Conservation (phyloP, 2,888 invertebrate species). For the Anoncus sp. region DNA sequence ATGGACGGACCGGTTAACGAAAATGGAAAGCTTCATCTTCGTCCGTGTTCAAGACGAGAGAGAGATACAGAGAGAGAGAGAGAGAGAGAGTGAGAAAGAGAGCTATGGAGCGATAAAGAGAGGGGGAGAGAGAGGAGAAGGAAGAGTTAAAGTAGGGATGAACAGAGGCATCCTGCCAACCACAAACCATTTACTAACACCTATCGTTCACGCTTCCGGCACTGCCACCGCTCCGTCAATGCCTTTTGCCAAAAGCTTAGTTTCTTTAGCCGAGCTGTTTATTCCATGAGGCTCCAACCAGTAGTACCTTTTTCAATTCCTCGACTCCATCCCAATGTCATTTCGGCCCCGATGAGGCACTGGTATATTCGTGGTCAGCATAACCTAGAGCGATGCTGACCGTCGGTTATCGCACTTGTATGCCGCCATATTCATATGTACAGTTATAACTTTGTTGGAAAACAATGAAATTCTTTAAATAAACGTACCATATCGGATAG, state of each 20-base stretch:
- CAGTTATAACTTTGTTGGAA: too few species aligned
- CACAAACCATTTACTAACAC: slow-evolving; percentile 48
- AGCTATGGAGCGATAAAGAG: too few species aligned
- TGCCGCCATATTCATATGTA: too few species aligned
- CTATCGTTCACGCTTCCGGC: slow-evolving; percentile 52
- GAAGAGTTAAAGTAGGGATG: slow-evolving; percentile 16
- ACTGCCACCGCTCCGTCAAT: slow-evolving; percentile 13
- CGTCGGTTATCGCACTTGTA: too few species aligned
- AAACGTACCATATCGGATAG: too few species aligned
- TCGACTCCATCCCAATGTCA: background rate
- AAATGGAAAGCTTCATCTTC: slow-evolving; percentile 55
- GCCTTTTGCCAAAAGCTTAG: slow-evolving; percentile 40
- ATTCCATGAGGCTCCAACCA: slow-evolving; percentile 42
- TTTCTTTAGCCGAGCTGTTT: slow-evolving; percentile 52
- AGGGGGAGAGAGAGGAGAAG: background rate
- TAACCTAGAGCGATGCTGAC: too few species aligned
- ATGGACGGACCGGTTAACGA: slow-evolving; percentile 54
- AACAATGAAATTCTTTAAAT: too few species aligned
- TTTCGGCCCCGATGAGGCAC: background rate
- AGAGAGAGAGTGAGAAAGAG: slow-evolving; percentile 10
- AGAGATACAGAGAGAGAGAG: slow-evolving; percentile 25
- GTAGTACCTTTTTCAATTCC: background rate
- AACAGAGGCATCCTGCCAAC: slow-evolving; percentile 54
- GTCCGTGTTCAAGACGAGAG: slow-evolving; percentile 47
- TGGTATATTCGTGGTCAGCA: background rate